Conservation (phyloP, 2,113 vertebrate species). For the Aspiorhynchus laticeps region DNA sequence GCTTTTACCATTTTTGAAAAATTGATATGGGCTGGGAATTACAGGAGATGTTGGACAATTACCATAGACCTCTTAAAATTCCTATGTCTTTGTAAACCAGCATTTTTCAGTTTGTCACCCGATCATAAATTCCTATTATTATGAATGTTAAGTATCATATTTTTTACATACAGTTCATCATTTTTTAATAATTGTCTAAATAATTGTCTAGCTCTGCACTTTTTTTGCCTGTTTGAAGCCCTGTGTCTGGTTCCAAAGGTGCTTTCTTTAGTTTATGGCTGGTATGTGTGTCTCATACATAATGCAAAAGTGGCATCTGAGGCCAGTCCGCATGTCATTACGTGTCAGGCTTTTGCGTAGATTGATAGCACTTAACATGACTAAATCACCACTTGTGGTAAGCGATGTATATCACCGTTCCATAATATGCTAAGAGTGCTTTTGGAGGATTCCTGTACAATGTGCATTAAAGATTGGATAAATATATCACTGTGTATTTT, state of each 20-base stretch:
- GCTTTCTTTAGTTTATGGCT: background rate
- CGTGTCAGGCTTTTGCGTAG: conserved; percentile 28
- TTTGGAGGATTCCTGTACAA: conserved; percentile 14
- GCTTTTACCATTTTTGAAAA: conserved; percentile 12
- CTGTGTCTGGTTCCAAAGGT: background rate
- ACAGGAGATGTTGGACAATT: background rate
- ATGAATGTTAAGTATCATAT: background rate
- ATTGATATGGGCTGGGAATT: background rate
- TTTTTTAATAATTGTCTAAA: background rate
- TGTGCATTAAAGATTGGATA: no score
- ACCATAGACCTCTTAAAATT: background rate
- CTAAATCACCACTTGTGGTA: conserved; percentile 30
- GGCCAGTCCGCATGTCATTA: conserved; percentile 48
- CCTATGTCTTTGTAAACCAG: background rate
- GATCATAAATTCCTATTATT: background rate
- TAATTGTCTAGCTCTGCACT: background rate
- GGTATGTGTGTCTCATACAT: conserved; percentile 47
- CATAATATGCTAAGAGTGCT: conserved; percentile 3
- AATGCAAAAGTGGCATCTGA: conserved; percentile 44
- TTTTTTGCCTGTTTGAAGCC: background rate
- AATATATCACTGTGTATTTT: no score
- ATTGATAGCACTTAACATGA: conserved; percentile 51
- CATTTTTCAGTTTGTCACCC: background rate
- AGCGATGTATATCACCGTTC: conserved; percentile 27
- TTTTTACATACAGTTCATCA: background rate